Evolutionary conservation across 1,140 invertebrate genomes (phyloP), one percentile per base, ranked within the genome.

Genomic region (Stegodyphus mimosarum): DNA sequence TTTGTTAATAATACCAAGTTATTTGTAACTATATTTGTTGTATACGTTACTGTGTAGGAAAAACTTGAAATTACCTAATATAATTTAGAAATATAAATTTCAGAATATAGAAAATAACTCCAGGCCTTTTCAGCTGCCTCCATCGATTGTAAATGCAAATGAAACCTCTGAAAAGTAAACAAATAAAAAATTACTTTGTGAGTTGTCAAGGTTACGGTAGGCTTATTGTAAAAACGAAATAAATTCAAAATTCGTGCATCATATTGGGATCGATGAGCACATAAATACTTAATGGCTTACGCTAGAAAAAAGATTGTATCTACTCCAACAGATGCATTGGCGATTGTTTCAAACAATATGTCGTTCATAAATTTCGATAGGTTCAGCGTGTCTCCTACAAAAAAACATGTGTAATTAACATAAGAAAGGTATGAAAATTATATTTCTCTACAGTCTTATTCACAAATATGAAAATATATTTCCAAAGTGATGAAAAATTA

Each of bases 241-340:
- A 76, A 17, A 6, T n/a, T 11, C 5, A 33, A 78, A 70, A 52
- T 66, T 53, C 52, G 33, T 18, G 7, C 9, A 18, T 67, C 66
- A 67, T n/a, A 18, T 18, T 51, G 4, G 10, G n/a, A 63, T 63
- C 60, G 60, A 63, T 63, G 60, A 63, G 10, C 10, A 10, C n/a
- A 11, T 11, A 10, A 63, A 11, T 63, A 63, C 60, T 11, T 63
- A 63, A 63, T 17, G 18, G 50, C 76, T 74, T 80, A 86, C 85
- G 67, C 72, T 60, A 86, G 70, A 75, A 86, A 79, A 64, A 86
- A 86, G 17, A 86, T 74, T 7, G 76, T 80, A 17, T 86, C 85
- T 2, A 72, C 77, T 9, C 76, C 76, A n/a, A 79, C 76, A 13
- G 85, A 86, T 6, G 85, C 73, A 51, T 86, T 86, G 15, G 76